A percentile compares a stretch with the other conserved stretches of the same genome.
phyloP scores from a whole-genome alignment of 2,797 vertebrate genomes.

The Parauchenoglanis ngamensis region DNA sequence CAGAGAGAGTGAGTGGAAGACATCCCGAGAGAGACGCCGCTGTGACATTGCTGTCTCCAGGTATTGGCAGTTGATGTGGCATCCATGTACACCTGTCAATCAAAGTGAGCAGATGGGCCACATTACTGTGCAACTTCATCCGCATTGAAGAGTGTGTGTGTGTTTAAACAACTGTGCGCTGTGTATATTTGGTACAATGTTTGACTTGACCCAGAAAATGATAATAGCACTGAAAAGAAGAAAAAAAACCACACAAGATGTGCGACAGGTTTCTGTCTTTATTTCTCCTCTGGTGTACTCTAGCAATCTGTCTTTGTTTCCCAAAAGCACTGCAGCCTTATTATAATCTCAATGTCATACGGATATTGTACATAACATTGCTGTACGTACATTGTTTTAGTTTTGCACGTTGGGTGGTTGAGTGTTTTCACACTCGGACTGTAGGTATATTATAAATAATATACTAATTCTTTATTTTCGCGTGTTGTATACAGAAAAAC shows the following conservation, averaged over 20 bases:
- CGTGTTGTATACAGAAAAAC: background rate
- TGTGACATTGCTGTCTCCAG: constrained; percentile 76
- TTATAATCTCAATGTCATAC: constrained; percentile 9
- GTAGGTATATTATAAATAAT: background rate
- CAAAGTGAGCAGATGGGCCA: constrained; percentile 66
- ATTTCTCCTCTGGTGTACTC: constrained; percentile 19
- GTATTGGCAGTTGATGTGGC: constrained; percentile 75
- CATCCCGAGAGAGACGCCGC: constrained; percentile 74
- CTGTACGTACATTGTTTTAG: background rate
- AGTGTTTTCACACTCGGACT: background rate
- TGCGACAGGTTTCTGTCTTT: background rate
- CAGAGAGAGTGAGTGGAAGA: constrained; percentile 65
- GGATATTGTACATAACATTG: background rate
- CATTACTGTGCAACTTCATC: constrained; percentile 34
- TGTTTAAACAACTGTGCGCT: background rate
- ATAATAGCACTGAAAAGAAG: background rate
- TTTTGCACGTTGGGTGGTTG: background rate
- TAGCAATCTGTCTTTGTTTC: constrained; percentile 11
- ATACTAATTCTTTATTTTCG: background rate
- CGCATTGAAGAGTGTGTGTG: constrained; percentile 22
- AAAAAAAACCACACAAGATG: background rate
- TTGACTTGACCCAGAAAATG: constrained; percentile 26
- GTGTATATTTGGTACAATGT: background rate
- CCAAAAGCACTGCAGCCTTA: constrained; percentile 16
- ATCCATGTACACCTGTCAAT: constrained; percentile 78